Evolutionary conservation across 2,888 invertebrate species (phyloP), one percentile per base, ranked within the genome.

Genomic region (Odontocolon sp.): DNA sequence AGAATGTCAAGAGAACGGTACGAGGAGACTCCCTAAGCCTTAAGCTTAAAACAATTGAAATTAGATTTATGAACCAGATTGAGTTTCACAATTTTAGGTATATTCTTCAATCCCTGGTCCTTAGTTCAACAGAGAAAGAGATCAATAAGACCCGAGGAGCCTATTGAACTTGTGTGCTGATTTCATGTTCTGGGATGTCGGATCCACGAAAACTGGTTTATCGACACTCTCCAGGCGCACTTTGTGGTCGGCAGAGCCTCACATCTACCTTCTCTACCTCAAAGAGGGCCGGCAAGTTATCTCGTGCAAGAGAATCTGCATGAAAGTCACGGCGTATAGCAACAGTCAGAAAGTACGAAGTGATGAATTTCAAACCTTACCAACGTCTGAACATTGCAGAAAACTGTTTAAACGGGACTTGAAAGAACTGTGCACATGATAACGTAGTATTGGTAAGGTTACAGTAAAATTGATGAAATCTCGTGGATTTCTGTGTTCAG

Each of bases 1-100:
- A 40, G 61, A 68, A 74, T 69, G 69, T 54, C 45, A 38, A 31
- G 74, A 57, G 47, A 68, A 63, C 47, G 57, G 23, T 36, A 45
- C 11, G 28, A 28, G 6, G n/a, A 38, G 5, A 21, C 40, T 56
- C n/a, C n/a, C n/a, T n/a, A n/a, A n/a, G 33, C 14, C 52, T 54
- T 11, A 28, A 56, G 14, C 21, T n/a, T 28, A 54, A 11, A 16
- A 11, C 14, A n/a, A 18, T 16, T 31, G 31, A 47, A 40, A n/a
- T n/a, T n/a, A n/a, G n/a, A n/a, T n/a, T n/a, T n/a, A n/a, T n/a
- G n/a, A n/a, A n/a, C n/a, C n/a, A n/a, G n/a, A n/a, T n/a, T n/a
- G n/a, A n/a, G n/a, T n/a, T n/a, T n/a, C n/a, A n/a, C n/a, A n/a
- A n/a, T n/a, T n/a, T n/a, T n/a, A n/a, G n/a, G n/a, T n/a, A n/a